Evolutionary conservation across 1,140 invertebrate genomes (phyloP), one percentile per base, ranked within the genome.

Genomic region (Cryptotermes secundus): DNA sequence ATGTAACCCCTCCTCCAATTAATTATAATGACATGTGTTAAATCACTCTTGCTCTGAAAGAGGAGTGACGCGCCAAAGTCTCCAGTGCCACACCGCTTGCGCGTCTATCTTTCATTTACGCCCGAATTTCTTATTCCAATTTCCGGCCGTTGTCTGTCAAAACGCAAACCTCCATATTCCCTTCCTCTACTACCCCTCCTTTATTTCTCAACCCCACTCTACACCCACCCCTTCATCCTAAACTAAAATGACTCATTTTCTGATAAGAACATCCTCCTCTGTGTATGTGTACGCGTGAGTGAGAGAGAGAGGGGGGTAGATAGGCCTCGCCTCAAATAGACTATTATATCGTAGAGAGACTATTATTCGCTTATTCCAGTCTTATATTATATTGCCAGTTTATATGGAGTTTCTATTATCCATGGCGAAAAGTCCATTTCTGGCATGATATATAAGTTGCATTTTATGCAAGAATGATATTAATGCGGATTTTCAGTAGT

Each of bases 91-190:
- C 34, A 31, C 6, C 81, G n/a, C 53, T 26, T 10, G 2, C 34
- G 80, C 80, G 1, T 72, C 84, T 84, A 84, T 84, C 84, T 81
- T 84, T 82, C 80, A 82, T 84, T 84, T 82, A 82, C 80, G 80
- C 84, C 84, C 45, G 84, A 84, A 82, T 84, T 84, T 84, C 84
- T 84, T 84, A 84, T 84, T 84, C 84, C 84, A 84, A 84, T 84
- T 84, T 84, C 84, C 84, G 84, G 84, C 42, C 72, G 42, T 84
- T 84, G 84, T 84, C 84, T 84, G 84, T 84, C 84, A 84, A 84
- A 84, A 81, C 38, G 45, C 49, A 83, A 83, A 81, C 83, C 80
- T 49, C 80, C 31, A 22, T 26, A 10, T 82, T 31, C 31, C 81
- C 35, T 53, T 31, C 81, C 81, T 53, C 35, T 72, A 6, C 9